These are phyloP conservation scores for Oryzias javanicus DNA, from an alignment of 2,113 vertebrate species.

Conservation along the genomic window DNA sequence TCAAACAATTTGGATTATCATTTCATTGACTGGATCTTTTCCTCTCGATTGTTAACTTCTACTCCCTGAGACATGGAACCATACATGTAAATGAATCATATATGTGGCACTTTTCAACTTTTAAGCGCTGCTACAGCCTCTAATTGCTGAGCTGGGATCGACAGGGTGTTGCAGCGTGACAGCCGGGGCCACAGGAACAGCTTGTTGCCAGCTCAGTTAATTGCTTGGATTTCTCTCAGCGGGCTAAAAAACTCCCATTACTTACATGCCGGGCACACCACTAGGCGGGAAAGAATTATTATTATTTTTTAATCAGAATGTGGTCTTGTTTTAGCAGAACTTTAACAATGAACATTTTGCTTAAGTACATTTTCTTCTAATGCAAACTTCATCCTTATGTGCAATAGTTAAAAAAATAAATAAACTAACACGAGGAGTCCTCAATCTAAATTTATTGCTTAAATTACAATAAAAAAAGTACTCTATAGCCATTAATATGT, in stretches of 20 bases:
- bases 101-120: conserved; percentile 11
- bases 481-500: too few relatives aligned
- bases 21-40: background rate
- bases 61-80: background rate
- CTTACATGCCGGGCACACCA: conserved; percentile 33
- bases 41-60: background rate
- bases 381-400: background rate
- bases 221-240: conserved; percentile 37
- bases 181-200: conserved; percentile 35
- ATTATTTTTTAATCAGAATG: conserved; percentile 1
- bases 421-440: too few relatives aligned
- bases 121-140: conserved; percentile 14
- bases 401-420: too few relatives aligned
- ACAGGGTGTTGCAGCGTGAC: conserved; percentile 26
- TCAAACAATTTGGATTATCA: background rate
- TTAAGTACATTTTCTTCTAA: background rate
- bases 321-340: background rate
- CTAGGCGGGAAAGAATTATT: conserved; percentile 11
- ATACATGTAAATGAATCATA: conserved; percentile 19
- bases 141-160: conserved; percentile 42
- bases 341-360: background rate
- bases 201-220: conserved; percentile 55
- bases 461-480: too few relatives aligned
- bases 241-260: conserved; percentile 28
- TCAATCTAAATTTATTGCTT: too few relatives aligned